Base-by-base conservation (phyloP, 2,888 invertebrate genomes). In the Chymomyza procnemis region DNA sequence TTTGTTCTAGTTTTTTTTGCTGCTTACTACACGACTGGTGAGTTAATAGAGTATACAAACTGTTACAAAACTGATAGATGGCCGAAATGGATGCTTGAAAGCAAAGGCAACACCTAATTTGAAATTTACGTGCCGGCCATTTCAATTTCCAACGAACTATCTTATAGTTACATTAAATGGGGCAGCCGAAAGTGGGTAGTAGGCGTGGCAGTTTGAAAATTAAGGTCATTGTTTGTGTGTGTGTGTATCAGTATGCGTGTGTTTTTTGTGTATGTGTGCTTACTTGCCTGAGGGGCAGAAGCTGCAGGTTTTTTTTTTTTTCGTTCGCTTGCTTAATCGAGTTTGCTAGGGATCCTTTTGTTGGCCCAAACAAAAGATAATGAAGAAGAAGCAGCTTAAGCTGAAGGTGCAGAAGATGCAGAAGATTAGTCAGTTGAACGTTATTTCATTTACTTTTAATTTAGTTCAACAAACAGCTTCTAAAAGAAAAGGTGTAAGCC, bases 391-490 rank as follows among this genome's bases (percentile, higher is more conserved):
- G 34, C 1, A 12, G 12, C 34, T 41, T 12, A 26, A 26, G 26
- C 26, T 26, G 26, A 26, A 26, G 26, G 26, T 26, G 26, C 26
- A 26, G 26, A 26, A 26, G 26, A 26, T 26, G 26, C 34, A 12
- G 12, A 9, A 41, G 34, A 41, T 41, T 41, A 41, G 65, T 74
- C 72, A 75, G 75, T 64, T 73, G 74, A 71, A 71, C 78, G 82
- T 81, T 82, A 74, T 79, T 83, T 75, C 80, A 82, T 87, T 85
- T 80, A 71, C 65, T 86, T 81, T 79, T 81, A 81, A 86, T 86
- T 84, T 70, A 71, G 71, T 66, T 65, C 66, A 22, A 41, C 22
- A 14, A 22, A 55, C n/a, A 55, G 26, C 55, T 21, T 54, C 55
- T 22, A 12, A 55, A 55, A 55, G 34, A 41, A 41, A 41, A 55